Evolutionary conservation across 2,113 vertebrate genomes (phyloP), one percentile per base, ranked within the genome.

Genomic region (Oncorhynchus nerka): DNA sequence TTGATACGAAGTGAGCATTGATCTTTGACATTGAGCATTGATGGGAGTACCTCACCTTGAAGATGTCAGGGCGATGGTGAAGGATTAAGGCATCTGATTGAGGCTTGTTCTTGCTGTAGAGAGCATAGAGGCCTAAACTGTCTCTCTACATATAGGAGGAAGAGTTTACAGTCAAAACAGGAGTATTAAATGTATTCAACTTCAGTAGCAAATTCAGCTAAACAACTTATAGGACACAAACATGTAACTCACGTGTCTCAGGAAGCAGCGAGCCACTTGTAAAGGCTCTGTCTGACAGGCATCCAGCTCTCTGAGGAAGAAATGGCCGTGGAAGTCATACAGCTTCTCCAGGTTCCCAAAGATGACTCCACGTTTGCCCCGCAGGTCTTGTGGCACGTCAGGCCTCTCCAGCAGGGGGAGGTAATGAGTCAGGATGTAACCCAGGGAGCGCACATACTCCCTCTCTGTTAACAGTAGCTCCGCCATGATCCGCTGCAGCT

Each of bases 41-140:
- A 16, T 13, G 3, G n/a, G 16, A 62, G 19, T 22, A n/a, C 9
- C 75, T 75, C 51, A 94, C 93, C 91, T 93, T 94, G 74, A 94
- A 94, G 82, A 95, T 92, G 73, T 91, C 92, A 75, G 93, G 93
- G 62, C 91, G 91, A 4, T 88, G 89, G 72, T 92, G 86, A 8
- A 93, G 88, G 69, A 94, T 91, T 69, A 94, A 83, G 57, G 90
- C 82, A 15, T 94, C 94, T 19, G 93, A 95, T 30, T 86, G 89
- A 39, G 93, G 93, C 83, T 94, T 95, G 86, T 94, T 95, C 86
- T 93, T 95, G 80, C 93, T 95, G 87, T 94, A 94, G 68, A 94
- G 89, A 22, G 93, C 90, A 15, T 95, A 95, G 5, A 95, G 87
- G 24, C 90, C 89, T 74, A 94, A 94, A 78, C 88, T 93, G 11